Percentiles rank a stretch among this genome's conserved stretches.
Evolutionary conservation across 2,888 invertebrate species (phyloP).

Genomic region (Drosophila birchii): DNA sequence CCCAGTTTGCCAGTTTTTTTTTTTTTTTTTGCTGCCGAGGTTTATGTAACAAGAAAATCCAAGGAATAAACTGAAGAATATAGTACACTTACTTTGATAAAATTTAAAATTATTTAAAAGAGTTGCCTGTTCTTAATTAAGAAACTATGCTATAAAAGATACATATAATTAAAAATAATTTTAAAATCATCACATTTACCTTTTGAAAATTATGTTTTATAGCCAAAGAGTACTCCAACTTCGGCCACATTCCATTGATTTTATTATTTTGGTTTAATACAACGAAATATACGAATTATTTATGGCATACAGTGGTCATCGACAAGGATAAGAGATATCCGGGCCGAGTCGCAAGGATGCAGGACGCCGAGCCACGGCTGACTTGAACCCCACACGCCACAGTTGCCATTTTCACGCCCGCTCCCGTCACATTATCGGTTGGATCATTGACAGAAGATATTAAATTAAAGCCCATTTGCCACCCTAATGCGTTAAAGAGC

Average conservation of each 20-base stretch:
- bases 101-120: not conserved
- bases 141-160: not conserved
- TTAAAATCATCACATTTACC: not conserved
- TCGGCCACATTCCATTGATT: not conserved
- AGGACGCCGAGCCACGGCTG: conserved; percentile 16
- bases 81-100: not conserved
- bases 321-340: conserved; percentile 24
- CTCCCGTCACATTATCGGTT: conserved; percentile 56
- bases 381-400: conserved; percentile 30
- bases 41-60: not conserved
- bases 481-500: conserved; percentile 77
- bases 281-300: conserved; percentile 67
- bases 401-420: conserved; percentile 46
- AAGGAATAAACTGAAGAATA: not conserved
- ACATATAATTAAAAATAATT: rapidly evolving
- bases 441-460: conserved; percentile 49
- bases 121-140: not conserved
- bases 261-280: conserved; percentile 20
- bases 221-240: not conserved
- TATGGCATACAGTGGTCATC: conserved; percentile 50
- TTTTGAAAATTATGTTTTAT: not conserved
- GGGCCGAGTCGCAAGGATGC: conserved; percentile 4
- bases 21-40: not conserved
- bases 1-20: not conserved
- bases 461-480: conserved; percentile 63